Base-by-base conservation (phyloP, 2,113 vertebrate genomes). In the Pseudorhombus dupliciocellatus region DNA sequence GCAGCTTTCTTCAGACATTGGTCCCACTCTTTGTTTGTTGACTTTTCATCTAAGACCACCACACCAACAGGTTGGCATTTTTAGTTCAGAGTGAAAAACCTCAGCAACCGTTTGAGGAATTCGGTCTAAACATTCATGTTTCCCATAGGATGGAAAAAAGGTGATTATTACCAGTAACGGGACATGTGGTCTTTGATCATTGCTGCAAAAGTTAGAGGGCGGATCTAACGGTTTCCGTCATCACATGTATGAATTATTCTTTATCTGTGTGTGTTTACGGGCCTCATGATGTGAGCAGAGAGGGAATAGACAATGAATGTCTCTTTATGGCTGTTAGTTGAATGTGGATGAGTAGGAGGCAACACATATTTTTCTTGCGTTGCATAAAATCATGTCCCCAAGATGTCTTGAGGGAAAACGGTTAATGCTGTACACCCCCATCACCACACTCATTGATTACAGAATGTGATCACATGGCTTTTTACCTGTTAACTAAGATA, bases 61-160 rank as follows among this genome's bases (percentile, higher is more conserved):
- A 56, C 54, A 56, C 54, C 54, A 56, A 30, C 54, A 56, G 26
- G 55, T 31, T 57, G 55, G 21, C 55, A 57, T 34, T n/a, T 57
- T 57, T 31, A 20, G 30, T 57, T 57, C 52, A 18, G 52, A 54
- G 52, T 54, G 24, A 54, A 26, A 54, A 31, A 34, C 34, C 20
- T 34, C 55, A n/a, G 10, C 30, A 12, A 14, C 55, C 14, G 30
- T n/a, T n/a, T 34, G 55, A 34, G 30, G 34, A 57, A 34, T 12
- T 40, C 57, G 4, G 31, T 22, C 8, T 22, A 40, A 59, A 22
- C 31, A 22, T 37, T 28, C 52, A 54, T 54, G 52, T 25, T 54
- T 25, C 24, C 14, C 5, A 26, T 5, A 54, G 2, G 12, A 26
- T 54, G 52, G 7, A 52, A 54, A 6, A 25, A 54, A 26, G 7